Percentiles rank a stretch among this genome's conserved stretches.
phyloP scores from a whole-genome alignment of 1,140 invertebrate genomes.

The Rhagoletis pomonella region DNA sequence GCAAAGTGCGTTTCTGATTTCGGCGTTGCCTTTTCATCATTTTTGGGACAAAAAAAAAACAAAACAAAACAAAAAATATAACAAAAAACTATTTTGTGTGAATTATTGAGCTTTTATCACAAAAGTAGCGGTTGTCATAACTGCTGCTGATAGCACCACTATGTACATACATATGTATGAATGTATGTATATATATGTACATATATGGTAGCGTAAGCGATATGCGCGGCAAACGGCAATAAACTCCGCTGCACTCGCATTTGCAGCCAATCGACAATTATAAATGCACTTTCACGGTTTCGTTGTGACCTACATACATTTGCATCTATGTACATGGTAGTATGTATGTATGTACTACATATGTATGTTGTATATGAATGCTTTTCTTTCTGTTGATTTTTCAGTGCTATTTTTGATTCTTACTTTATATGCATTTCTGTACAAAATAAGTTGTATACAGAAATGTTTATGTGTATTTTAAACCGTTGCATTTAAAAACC shows the following conservation, averaged over 20 bases:
- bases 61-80: background rate
- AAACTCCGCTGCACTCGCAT: background rate
- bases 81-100: slow-evolving; percentile 15
- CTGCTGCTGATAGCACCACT: background rate
- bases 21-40: slow-evolving; percentile 28
- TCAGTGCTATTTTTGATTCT: background rate
- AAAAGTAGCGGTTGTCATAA: background rate
- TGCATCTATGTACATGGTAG: too few relatives aligned
- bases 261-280: background rate
- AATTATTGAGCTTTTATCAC: slow-evolving; percentile 38
- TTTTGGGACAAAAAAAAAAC: background rate
- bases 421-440: background rate
- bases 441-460: background rate
- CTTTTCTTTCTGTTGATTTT: background rate
- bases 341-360: background rate
- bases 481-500: slow-evolving; percentile 19
- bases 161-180: too few relatives aligned
- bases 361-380: background rate
- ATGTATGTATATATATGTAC: too few relatives aligned
- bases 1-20: slow-evolving; percentile 29
- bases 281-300: slow-evolving; percentile 43
- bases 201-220: background rate
- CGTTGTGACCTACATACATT: slow-evolving; percentile 33
- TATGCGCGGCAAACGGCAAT: background rate
- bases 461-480: slow-evolving; percentile 11